A percentile compares a stretch with the other conserved stretches of the same genome.
These are phyloP conservation scores for Egretta garzetta DNA, from an alignment of 2,113 vertebrate genomes.

Conservation along the genomic window DNA sequence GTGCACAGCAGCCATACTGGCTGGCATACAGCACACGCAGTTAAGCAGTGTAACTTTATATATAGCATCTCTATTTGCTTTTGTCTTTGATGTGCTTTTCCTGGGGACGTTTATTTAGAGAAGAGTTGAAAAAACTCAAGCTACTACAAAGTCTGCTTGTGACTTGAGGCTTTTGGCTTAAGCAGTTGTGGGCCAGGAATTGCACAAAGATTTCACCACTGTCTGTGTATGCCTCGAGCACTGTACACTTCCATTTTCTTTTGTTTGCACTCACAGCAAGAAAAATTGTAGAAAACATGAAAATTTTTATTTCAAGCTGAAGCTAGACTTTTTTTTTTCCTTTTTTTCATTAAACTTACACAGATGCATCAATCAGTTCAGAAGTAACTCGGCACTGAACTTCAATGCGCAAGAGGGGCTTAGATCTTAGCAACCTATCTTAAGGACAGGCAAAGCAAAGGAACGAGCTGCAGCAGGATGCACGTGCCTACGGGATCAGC, in stretches of 20 bases:
- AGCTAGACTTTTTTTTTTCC: fast-evolving
- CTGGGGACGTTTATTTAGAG: neutral
- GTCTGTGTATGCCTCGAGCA: neutral
- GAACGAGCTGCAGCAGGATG: neutral
- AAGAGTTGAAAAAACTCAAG: neutral
- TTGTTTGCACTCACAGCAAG: neutral
- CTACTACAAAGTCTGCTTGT: neutral
- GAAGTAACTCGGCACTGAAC: neutral
- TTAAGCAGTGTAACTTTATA: neutral
- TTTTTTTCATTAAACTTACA: fast-evolving
- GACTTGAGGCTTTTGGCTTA: neutral
- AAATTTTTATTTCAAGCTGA: neutral
- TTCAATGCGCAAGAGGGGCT: neutral
- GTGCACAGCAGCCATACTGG: neutral
- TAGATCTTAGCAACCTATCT: too few relatives aligned
- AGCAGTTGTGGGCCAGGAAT: neutral
- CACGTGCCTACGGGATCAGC: fast-evolving
- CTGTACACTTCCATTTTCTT: neutral
- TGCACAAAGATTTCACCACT: neutral
- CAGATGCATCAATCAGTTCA: neutral
- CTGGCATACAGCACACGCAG: neutral
- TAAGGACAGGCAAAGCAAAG: neutral
- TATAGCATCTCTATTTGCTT: neutral
- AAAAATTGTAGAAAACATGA: neutral
- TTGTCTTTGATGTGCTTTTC: neutral